These are phyloP conservation scores for Lutraria rhynchaena DNA, from an alignment of 1,140 invertebrate species.

Conservation along the genomic window DNA sequence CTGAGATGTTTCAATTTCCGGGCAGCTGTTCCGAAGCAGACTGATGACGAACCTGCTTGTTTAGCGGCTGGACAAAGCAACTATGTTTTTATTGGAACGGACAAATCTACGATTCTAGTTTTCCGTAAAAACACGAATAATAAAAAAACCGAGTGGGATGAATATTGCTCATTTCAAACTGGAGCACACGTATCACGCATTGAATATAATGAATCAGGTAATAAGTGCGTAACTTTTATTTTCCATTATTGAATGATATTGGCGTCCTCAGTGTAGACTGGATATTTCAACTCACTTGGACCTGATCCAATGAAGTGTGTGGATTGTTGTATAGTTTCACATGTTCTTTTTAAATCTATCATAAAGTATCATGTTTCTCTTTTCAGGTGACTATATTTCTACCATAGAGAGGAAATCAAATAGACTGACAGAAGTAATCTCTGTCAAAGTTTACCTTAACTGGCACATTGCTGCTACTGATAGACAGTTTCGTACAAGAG, in stretches of 20 bases:
- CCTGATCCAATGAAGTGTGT: too few relatives aligned
- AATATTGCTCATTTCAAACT: conserved; percentile 50
- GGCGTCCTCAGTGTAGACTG: too few relatives aligned
- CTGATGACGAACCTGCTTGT: conserved; percentile 27
- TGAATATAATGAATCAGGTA: conserved; percentile 53
- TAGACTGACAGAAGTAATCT: conserved; percentile 26
- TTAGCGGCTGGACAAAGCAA: conserved; percentile 6
- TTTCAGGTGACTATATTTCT: conserved; percentile 53
- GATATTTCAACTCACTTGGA: too few relatives aligned
- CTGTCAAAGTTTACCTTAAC: conserved; percentile 57
- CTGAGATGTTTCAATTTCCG: conserved; percentile 47
- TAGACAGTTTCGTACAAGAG: conserved; percentile 25
- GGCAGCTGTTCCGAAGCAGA: conserved; percentile 8
- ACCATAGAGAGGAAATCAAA: conserved; percentile 46
- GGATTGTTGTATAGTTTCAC: too few relatives aligned
- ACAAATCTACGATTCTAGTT: conserved; percentile 8
- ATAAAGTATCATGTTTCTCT: too few relatives aligned
- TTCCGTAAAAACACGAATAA: conserved; percentile 8
- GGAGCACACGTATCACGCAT: conserved; percentile 42
- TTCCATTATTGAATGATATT: too few relatives aligned
- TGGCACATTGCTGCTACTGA: conserved; percentile 39
- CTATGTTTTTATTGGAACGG: conserved; percentile 30
- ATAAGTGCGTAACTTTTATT: not conserved
- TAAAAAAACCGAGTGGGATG: not conserved
- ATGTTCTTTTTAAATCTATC: too few relatives aligned